These are phyloP conservation scores for Oriolus oriolus DNA, from an alignment of 2,113 vertebrate genomes.

Conservation along the genomic window DNA sequence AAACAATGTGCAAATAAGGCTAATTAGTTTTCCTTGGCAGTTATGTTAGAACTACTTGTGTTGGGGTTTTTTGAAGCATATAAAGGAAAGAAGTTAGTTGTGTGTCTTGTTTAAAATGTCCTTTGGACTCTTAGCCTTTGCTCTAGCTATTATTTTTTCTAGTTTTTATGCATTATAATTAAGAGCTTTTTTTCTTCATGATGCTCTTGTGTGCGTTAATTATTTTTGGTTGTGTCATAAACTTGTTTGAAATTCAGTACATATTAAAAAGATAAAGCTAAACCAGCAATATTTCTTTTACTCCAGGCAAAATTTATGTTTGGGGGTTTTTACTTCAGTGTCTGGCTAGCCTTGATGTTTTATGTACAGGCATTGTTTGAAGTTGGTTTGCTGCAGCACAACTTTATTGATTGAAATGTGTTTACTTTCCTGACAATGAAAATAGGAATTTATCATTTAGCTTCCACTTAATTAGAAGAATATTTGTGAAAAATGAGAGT, in stretches of 20 bases:
- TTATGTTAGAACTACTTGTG: neutral
- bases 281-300: neutral
- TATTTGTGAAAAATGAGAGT: neutral
- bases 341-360: neutral
- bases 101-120: neutral
- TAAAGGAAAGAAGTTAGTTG: neutral
- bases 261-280: neutral
- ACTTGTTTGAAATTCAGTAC: neutral
- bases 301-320: neutral
- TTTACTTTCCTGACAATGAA: constrained; percentile 5
- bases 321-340: neutral
- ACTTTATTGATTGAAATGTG: neutral
- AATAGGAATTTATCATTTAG: neutral
- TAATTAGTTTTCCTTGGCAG: neutral
- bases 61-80: neutral
- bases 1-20: neutral
- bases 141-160: neutral
- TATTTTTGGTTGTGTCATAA: neutral
- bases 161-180: neutral
- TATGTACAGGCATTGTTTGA: constrained; percentile 3
- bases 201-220: neutral
- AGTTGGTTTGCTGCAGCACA: neutral
- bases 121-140: neutral
- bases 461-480: neutral
- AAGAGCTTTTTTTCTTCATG: neutral